Percentiles rank a stretch among this genome's conserved stretches.
Conservation (phyloP, 1,140 invertebrate species). For the Psix sp. region DNA sequence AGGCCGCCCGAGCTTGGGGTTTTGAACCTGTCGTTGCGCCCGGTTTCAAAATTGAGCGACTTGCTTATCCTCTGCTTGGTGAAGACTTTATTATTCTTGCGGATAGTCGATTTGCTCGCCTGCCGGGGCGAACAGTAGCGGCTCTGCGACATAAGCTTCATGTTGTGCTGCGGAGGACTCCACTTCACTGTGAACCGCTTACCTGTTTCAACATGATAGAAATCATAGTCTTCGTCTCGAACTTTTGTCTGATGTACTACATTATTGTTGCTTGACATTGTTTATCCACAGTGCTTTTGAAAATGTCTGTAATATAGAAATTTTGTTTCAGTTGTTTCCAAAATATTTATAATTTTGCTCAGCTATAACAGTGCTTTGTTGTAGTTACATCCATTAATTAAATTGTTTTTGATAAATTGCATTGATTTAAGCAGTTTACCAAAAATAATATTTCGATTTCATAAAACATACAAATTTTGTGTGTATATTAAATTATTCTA, state of each 20-base stretch:
- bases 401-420: too few relatives aligned
- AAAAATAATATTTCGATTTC: too few relatives aligned
- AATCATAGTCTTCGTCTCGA: conserved; percentile 52
- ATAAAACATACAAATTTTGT: too few relatives aligned
- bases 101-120: conserved; percentile 56
- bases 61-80: conserved; percentile 60
- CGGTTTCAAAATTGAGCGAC: conserved; percentile 66
- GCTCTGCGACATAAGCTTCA: conserved; percentile 49
- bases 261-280: conserved; percentile 14
- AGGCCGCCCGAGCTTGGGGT: conserved; percentile 52
- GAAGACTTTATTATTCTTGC: conserved; percentile 48
- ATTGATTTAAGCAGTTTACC: too few relatives aligned
- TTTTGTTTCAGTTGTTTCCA: too few relatives aligned
- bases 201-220: conserved; percentile 39
- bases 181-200: conserved; percentile 52
- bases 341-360: too few relatives aligned
- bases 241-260: conserved; percentile 7
- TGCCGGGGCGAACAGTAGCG: conserved; percentile 53
- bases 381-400: too few relatives aligned
- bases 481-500: too few relatives aligned
- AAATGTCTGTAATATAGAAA: neutral
- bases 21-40: conserved; percentile 44
- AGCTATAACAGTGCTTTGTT: too few relatives aligned
- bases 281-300: neutral
- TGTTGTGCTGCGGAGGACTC: conserved; percentile 43